Conservation (phyloP, 37 sponge, comb jelly and placozoan genomes). For the Bolinopsis microptera region DNA sequence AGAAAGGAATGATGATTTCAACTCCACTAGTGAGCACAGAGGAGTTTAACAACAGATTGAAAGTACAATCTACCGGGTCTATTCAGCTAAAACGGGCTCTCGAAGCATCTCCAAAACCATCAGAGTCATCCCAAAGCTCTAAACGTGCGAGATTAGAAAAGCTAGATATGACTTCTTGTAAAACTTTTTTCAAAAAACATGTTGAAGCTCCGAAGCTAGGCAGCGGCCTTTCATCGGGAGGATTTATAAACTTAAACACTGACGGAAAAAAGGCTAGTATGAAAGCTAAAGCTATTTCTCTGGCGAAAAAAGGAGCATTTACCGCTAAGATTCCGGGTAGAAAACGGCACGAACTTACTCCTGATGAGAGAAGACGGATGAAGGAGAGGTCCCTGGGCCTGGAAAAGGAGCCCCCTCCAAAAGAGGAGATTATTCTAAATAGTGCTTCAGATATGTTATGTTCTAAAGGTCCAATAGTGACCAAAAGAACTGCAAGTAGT, state of each 20-base stretch:
- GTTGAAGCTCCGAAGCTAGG: not conserved
- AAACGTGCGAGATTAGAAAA: not conserved
- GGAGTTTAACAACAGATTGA: not conserved
- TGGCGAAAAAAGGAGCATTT: slow-evolving; percentile 35
- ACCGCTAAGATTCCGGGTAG: not conserved
- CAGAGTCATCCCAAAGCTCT: not conserved
- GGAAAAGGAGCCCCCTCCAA: not conserved
- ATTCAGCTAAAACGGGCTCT: slow-evolving; percentile 23
- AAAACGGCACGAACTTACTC: slow-evolving; percentile 3
- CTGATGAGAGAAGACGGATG: not conserved
- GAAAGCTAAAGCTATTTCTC: not conserved
- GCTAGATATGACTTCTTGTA: not conserved
- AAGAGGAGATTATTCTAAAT: not conserved
- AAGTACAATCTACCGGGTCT: slow-evolving; percentile 10
- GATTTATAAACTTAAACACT: not conserved
- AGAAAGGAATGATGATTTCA: slow-evolving; percentile 30
- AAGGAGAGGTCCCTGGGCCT: not conserved
- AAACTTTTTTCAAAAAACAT: not conserved
- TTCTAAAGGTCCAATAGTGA: not conserved
- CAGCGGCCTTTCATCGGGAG: not conserved
- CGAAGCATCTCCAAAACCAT: not conserved
- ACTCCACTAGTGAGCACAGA: not conserved
- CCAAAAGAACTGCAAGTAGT: not conserved
- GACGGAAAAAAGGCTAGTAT: not conserved
- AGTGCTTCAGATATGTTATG: slow-evolving; percentile 12